Evolutionary conservation across 2,113 vertebrate genomes (phyloP), one percentile per base, ranked within the genome.

Genomic region (Oreotragus oreotragus): DNA sequence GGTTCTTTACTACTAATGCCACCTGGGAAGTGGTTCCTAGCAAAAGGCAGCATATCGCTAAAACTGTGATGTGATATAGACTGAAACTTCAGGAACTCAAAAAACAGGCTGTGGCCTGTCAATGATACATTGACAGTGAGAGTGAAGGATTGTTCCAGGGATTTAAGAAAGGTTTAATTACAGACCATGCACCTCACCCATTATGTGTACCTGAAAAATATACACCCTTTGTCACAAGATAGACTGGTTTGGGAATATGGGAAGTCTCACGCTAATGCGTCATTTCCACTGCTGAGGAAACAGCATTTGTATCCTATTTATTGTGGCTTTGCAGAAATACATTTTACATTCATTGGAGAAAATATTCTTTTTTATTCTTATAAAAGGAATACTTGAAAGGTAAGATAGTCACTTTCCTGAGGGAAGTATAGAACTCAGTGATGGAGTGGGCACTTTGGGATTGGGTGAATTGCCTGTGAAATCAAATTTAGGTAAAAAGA

Each of bases 401-500:
- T 79, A 91, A 93, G 84, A 88, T 4, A 49, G 39, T 90, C 15
- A 49, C 86, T 94, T 62, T 94, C 45, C 84, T 49, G 92, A 83
- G 88, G 87, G 36, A 84, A 95, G 73, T 47, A 6, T 6, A 53
- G 85, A 23, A 87, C 47, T 86, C 64, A 62, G 60, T 55, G 94
- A 89, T 73, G 70, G 23, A 96, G 79, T 55, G 19, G 60, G 49
- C 15, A 91, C 85, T 73, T 58, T n/a, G 77, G 89, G 77, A 95
- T 88, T 66, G 96, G 73, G 88, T 94, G 85, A 95, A 94, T 93
- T 97, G 97, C 94, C 96, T 98, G 96, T 96, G 62, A 96, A 98
- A 98, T 98, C 98, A 98, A 98, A 98, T 98, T 98, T 98, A 97
- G 95, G 96, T 97, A 94, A 98, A 97, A 96, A 98, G 98, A 98